Percentiles rank a stretch among this genome's conserved stretches.
phyloP scores from a whole-genome alignment of 2,113 vertebrate species.

The Misgurnus anguillicaudatus region DNA sequence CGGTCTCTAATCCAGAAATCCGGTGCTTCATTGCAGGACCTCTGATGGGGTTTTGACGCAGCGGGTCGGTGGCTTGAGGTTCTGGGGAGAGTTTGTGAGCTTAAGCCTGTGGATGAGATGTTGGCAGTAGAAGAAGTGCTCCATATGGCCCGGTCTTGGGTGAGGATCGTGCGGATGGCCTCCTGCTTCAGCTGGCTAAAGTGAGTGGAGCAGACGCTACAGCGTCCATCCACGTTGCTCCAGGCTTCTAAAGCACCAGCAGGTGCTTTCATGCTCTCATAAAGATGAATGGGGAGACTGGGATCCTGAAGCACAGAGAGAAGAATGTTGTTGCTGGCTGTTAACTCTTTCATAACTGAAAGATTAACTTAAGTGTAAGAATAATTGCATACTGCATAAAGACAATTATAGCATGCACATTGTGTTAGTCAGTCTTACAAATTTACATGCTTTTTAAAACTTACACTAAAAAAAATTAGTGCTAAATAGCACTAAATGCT shows the following conservation, averaged over 20 bases:
- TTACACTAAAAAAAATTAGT: no score
- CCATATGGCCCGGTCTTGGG: conserved; percentile 61
- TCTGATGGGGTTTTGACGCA: conserved; percentile 72
- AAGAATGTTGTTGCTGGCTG: neutral
- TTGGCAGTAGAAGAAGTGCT: conserved; percentile 62
- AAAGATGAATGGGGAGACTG: conserved; percentile 71
- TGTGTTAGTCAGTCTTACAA: no score
- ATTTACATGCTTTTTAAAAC: neutral
- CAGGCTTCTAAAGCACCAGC: conserved; percentile 81
- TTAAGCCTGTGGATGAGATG: conserved; percentile 52
- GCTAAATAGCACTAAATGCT: no score
- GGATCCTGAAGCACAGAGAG: conserved; percentile 76
- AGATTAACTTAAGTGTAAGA: neutral
- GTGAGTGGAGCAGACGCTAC: conserved; percentile 86
- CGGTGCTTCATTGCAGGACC: conserved; percentile 81
- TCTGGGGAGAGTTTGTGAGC: conserved; percentile 60
- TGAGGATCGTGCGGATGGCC: conserved; percentile 89
- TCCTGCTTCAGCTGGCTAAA: conserved; percentile 92
- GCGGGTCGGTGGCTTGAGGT: conserved; percentile 59
- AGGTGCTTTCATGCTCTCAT: conserved; percentile 88
- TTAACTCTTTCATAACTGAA: neutral
- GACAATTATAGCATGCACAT: no score
- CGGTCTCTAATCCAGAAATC: conserved; percentile 84
- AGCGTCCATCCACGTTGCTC: conserved; percentile 86
- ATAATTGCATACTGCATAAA: no score